Conservation (phyloP, 2,113 vertebrate genomes). For the Muntiacus muntjak region DNA sequence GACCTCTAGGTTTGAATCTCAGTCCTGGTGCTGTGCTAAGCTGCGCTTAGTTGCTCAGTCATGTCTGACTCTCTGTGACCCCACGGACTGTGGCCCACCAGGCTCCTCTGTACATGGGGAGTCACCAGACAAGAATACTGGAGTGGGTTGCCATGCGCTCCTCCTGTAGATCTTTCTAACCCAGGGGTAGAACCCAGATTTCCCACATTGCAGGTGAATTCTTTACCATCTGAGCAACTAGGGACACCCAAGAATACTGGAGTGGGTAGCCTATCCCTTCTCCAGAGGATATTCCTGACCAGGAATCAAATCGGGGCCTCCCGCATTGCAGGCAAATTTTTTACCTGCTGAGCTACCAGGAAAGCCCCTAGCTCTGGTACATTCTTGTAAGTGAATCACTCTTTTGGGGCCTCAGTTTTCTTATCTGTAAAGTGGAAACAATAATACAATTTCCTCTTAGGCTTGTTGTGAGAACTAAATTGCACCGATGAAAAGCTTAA, state of each 20-base stretch:
- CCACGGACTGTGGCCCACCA: not conserved
- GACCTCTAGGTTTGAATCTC: not conserved
- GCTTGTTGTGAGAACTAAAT: not conserved
- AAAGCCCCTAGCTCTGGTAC: not conserved
- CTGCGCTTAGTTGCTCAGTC: not conserved
- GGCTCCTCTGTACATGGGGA: not conserved
- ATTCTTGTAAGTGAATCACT: not conserved
- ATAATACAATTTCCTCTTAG: not conserved
- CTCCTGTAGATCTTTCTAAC: not conserved
- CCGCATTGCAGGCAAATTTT: not conserved
- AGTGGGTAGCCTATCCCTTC: not conserved
- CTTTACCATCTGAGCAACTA: not conserved
- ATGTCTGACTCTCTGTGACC: not conserved
- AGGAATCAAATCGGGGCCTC: not conserved
- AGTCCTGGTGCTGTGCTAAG: not conserved
- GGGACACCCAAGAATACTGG: accelerated
- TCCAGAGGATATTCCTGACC: not conserved
- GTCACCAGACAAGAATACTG: not conserved
- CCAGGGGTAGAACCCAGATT: not conserved
- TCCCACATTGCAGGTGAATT: not conserved
- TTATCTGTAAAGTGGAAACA: not conserved
- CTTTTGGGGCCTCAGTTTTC: not conserved
- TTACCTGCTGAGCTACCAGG: not conserved
- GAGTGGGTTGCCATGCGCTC: not conserved
- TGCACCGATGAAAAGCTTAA: not conserved